These are phyloP conservation scores for Actinostola sp. DNA, from an alignment of 92 coral and sea anemone genomes.

Conservation along the genomic window DNA sequence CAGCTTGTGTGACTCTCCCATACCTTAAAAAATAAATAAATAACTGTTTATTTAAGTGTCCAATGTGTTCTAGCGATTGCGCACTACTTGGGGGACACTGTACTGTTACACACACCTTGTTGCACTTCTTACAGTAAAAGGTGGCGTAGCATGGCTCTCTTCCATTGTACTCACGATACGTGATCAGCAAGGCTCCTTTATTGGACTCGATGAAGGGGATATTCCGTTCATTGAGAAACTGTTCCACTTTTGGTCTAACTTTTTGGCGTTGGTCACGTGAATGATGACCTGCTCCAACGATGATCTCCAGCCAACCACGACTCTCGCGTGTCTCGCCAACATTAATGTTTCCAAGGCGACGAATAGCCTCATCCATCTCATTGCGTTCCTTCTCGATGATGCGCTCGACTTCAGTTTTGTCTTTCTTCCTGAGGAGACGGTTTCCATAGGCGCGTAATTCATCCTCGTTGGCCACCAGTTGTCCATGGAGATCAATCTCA, in stretches of 20 bases:
- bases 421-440: background rate
- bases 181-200: constrained; percentile 41
- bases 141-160: constrained; percentile 27
- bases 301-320: constrained; percentile 41
- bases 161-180: constrained; percentile 29
- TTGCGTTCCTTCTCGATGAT: constrained; percentile 3
- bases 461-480: constrained; percentile 18
- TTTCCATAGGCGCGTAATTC: constrained; percentile 3
- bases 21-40: no score
- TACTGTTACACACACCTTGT: no score
- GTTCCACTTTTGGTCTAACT: constrained; percentile 33
- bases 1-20: constrained; percentile 37
- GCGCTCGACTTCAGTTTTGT: background rate
- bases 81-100: no score
- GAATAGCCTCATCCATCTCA: constrained; percentile 32
- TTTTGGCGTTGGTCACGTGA: constrained; percentile 25
- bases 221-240: constrained; percentile 4
- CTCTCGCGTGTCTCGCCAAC: constrained; percentile 5
- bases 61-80: no score
- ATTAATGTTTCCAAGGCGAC: constrained; percentile 13
- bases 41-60: no score
- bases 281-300: constrained; percentile 46
- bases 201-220: constrained; percentile 13
- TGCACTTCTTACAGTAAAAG: constrained; percentile 39
- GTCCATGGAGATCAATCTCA: constrained; percentile 47